A percentile compares a stretch with the other conserved stretches of the same genome.
Conservation (phyloP, 2,888 invertebrate species). For the Chirona hameri region DNA sequence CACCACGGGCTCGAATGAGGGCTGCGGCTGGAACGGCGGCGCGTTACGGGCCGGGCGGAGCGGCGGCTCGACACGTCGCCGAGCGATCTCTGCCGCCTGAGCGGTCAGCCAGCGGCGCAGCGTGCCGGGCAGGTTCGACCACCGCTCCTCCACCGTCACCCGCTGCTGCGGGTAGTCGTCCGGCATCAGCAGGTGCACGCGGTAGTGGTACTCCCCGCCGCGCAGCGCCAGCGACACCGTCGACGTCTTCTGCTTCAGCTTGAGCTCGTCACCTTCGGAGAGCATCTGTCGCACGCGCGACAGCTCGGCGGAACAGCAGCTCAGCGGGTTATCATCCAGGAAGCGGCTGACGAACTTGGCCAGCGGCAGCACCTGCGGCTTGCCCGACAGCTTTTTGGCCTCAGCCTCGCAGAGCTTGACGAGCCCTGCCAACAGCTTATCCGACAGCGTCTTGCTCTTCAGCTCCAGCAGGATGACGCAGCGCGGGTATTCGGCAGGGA, state of each 20-base stretch:
- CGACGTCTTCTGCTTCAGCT: conserved; percentile 63
- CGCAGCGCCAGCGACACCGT: conserved; percentile 56
- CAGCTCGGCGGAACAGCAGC: conserved; percentile 69
- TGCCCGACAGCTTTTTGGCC: conserved; percentile 56
- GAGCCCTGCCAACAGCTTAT: conserved; percentile 59
- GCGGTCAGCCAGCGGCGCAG: conserved; percentile 60
- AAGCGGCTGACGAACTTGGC: conserved; percentile 62
- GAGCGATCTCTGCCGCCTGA: conserved; percentile 64
- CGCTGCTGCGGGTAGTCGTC: conserved; percentile 58
- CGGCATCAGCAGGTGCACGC: conserved; percentile 58
- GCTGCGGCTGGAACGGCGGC: conserved; percentile 58
- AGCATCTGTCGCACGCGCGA: conserved; percentile 56
- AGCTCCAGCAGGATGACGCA: conserved; percentile 58
- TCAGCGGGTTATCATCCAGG: conserved; percentile 64
- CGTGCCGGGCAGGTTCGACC: conserved; percentile 63
- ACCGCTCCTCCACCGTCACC: conserved; percentile 55
- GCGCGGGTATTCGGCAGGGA: conserved; percentile 60
- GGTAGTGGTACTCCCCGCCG: conserved; percentile 60
- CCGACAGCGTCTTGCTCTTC: conserved; percentile 64
- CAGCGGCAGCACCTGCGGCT: conserved; percentile 56
- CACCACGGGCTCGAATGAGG: conserved; percentile 59
- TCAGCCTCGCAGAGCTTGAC: conserved; percentile 60
- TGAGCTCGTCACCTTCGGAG: conserved; percentile 55
- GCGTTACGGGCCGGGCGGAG: conserved; percentile 55
- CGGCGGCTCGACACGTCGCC: conserved; percentile 66